Base-by-base conservation (phyloP, 30 jellyfish, hydroid and myxozoan species). In the Pelagia noctiluca region DNA sequence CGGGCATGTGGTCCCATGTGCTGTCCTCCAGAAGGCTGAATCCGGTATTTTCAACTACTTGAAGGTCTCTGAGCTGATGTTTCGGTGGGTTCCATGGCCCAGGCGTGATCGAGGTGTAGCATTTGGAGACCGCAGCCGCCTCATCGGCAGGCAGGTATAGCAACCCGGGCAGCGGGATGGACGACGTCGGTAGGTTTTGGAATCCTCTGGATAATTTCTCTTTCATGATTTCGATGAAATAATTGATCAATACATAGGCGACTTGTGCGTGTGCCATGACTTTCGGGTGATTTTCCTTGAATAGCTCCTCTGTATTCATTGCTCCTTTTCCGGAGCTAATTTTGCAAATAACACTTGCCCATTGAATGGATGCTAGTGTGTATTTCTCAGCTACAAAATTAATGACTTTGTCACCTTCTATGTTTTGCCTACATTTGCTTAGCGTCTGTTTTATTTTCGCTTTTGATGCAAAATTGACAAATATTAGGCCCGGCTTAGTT, bases 221-320 rank as follows among this genome's bases (percentile, higher is more conserved):
- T 23, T 79, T 31, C 1, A 78, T 67, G 24, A 71, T 63, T 37
- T 50, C 35, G 49, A 61, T 87, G 90, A 82, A 93, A 35, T 87
- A 84, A 26, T 57, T 34, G 0, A 88, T 88, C 66, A 93, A 49
- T 70, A 84, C 34, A 38, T 35, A 83, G 18, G 97, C 82, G 63
- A 93, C 84, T 71, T 93, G 99, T 2, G 99, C 97, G 78, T 93
- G 99, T 19, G 91, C 99, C 10, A 93, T 46, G 24, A 26, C 84
- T 25, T 91, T 81, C 3, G 99, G 99, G 46, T 93, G 99, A 52
- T 92, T 92, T 35, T 91, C 94, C 5, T 25, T 82, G 38, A 92
- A 80, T 37, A 92, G 28, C 23, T 71, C 35, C 0, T 53, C 82
- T 1, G 79, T 19, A 29, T 63, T 36, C 50, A 67, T 26, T 19